Evolutionary conservation across 2,888 invertebrate species (phyloP), one percentile per base, ranked within the genome.

Genomic region (Dynastes tityus): DNA sequence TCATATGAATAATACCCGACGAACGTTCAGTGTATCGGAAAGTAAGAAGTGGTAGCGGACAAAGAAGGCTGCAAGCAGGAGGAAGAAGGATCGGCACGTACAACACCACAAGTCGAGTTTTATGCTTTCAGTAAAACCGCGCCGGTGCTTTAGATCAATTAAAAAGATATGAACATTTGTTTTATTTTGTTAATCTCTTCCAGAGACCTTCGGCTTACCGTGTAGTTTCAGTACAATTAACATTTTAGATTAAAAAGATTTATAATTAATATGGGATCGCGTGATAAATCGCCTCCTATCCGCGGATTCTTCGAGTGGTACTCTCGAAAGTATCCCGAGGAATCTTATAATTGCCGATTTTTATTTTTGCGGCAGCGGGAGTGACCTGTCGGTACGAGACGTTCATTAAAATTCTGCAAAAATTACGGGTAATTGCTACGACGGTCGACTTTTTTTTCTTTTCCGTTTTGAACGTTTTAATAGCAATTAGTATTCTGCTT

Each of bases 121-220:
- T 73, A 53, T 71, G 64, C 71, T 71, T 78, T 78, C 73, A 71
- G 63, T 73, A 51, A 40, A 71, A 71, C 45, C 77, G 51, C 49
- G 77, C 63, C 77, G 77, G 77, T 73, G 77, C 77, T 78, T 78
- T 78, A 78, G 77, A 78, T 78, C 77, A 78, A 78, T 78, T 78
- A 78, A 78, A 78, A 64, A 78, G 77, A 78, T 78, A 78, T 9
- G 71, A 63, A 29, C 58, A 64, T 78, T 78, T 78, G 64, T 78
- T 78, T 78, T 78, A 64, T 78, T 78, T 71, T 78, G 40, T 78
- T 77, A 61, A 65, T 70, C 70, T 63, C n/a, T 22, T 16, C 22
- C 6, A 37, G 73, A 37, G 32, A 16, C 55, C 55, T 55, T 51
- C 53, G 65, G 51, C 61, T 73, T 73, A 71, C 77, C 58, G 73